Evolutionary conservation across 1,140 invertebrate species (phyloP).

Genomic region (Bombus difficillimus): DNA sequence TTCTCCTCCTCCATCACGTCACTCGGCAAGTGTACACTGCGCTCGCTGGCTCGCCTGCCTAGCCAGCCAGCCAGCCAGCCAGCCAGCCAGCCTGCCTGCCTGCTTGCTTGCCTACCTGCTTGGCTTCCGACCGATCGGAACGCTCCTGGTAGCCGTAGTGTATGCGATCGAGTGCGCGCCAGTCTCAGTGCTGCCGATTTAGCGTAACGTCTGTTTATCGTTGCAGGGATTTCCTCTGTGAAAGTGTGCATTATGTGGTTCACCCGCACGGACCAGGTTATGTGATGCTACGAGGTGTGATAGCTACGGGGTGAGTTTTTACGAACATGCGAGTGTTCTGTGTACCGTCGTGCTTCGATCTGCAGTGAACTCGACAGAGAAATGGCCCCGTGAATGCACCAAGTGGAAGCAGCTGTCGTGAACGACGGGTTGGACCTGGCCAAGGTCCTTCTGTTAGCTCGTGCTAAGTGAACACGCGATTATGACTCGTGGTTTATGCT

Average conservation of each 20-base stretch:
- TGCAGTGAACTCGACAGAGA: neutral
- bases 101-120: constrained; percentile 25
- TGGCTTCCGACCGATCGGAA: constrained; percentile 70
- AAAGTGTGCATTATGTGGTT: constrained; percentile 39
- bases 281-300: neutral
- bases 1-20: constrained; percentile 58
- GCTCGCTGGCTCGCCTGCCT: constrained; percentile 54
- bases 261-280: neutral
- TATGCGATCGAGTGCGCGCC: constrained; percentile 30
- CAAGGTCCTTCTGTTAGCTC: too few species aligned
- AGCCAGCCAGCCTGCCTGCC: too few species aligned
- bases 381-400: constrained; percentile 14
- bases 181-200: constrained; percentile 4
- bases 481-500: constrained; percentile 7
- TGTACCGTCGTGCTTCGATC: constrained; percentile 11
- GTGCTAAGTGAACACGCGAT: neutral
- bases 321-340: constrained; percentile 17
- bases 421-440: neutral
- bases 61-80: constrained; percentile 22
- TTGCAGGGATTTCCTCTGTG: constrained; percentile 2
- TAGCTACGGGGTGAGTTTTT: neutral
- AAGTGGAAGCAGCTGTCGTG: neutral
- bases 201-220: neutral
- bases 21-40: constrained; percentile 61
- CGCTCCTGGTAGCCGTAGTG: constrained; percentile 69